Evolutionary conservation across 2,113 vertebrate species (phyloP).

Genomic region (Oncorhynchus mykiss): DNA sequence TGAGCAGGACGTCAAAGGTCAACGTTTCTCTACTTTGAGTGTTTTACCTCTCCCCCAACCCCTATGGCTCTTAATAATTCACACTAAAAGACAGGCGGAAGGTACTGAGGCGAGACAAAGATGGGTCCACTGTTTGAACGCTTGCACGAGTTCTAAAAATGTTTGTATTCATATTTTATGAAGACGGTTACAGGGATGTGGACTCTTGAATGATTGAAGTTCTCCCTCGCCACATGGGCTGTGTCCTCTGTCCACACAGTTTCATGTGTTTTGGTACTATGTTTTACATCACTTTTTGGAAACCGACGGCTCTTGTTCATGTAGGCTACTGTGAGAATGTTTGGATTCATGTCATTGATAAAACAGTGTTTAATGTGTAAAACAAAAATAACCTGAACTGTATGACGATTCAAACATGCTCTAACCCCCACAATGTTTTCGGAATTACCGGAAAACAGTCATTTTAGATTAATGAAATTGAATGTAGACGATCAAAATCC

Average conservation of each 20-base stretch:
- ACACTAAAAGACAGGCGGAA: constrained; percentile 9
- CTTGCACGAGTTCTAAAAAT: background rate
- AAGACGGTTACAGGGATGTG: background rate
- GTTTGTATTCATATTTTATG: constrained; percentile 31
- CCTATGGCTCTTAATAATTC: constrained; percentile 35
- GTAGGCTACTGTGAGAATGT: background rate
- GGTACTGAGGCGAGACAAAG: background rate
- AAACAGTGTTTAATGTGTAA: background rate
- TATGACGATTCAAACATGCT: no score
- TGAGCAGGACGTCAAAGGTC: constrained; percentile 4
- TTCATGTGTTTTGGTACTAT: no score
- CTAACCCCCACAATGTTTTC: no score
- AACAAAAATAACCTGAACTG: no score
- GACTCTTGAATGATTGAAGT: constrained; percentile 46
- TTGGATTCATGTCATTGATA: background rate
- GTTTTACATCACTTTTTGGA: no score
- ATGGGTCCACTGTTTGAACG: background rate
- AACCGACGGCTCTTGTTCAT: background rate
- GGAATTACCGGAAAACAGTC: no score
- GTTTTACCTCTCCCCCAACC: background rate
- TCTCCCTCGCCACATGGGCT: background rate
- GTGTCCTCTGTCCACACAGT: background rate
- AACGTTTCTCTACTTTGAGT: constrained; percentile 18
- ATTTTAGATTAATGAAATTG: no score
- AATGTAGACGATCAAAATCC: no score